Evolutionary conservation across 2,113 vertebrate genomes (phyloP), one percentile per base, ranked within the genome.

Genomic region (Paramormyrops kingsleyae): DNA sequence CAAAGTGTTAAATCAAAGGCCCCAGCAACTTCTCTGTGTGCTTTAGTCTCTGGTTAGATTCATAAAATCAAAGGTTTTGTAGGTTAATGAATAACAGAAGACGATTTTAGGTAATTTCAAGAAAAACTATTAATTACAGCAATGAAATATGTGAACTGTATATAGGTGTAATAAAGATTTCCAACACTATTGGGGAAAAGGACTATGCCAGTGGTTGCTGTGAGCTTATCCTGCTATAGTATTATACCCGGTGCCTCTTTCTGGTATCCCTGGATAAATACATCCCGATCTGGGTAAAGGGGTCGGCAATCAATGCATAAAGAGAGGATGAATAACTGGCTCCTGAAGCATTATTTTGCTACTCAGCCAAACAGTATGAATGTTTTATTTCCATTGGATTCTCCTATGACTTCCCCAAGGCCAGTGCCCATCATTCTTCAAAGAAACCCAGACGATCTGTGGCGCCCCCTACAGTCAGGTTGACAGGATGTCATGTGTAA

Each of bases 401-500:
- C 96, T 99, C 98, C 0, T 99, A 99, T 88, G 98, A 97, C 19
- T 99, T 99, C 91, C 98, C 98, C 44, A 99, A 99, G 94, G 98
- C 98, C 91, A 97, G 98, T 92, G 99, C 98, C 0, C 97, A 99
- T 52, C 70, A 77, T 99, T 97, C 96, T 99, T 98, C 95, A 99
- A 99, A 91, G 98, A 99, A 91, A 99, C 99, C 92, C 98, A 99
- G 94, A 93, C 95, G 87, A 97, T 99, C 92, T 99, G 99, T 89
- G 83, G 94, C 4, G 95, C 96, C 24, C 94, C 96, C 44, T 98
- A 97, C 93, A 99, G 98, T 90, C 94, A 99, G 93, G 96, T 99
- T 59, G 97, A 97, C 0, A 99, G 98, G 98, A 99, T 99, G 94
- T 99, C 99, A 74, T 99, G 98, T 0, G 99, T 99, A 93, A 99